Percentiles rank a stretch among this genome's conserved stretches.
phyloP scores from a whole-genome alignment of 2,888 invertebrate species.

The Drosophila ochracea region DNA sequence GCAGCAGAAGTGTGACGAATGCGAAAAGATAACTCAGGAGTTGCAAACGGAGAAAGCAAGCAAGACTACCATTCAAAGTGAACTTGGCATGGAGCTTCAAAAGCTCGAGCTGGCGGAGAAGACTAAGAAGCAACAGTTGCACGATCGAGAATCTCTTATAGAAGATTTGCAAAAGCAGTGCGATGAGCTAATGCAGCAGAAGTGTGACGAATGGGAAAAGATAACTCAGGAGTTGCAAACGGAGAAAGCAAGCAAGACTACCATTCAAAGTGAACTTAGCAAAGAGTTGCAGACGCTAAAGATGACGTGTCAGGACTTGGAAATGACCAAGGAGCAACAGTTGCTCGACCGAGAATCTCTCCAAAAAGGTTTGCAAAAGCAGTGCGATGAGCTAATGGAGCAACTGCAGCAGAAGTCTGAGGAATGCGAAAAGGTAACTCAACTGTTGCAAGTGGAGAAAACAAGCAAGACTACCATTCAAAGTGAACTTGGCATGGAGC shows the following conservation, averaged over 20 bases:
- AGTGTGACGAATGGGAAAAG: not conserved
- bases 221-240: not conserved
- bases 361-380: not conserved
- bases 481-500: not conserved
- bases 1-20: not conserved
- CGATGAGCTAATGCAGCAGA: not conserved
- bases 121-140: not conserved
- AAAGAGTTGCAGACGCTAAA: too few relatives aligned
- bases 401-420: not conserved
- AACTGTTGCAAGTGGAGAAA: not conserved
- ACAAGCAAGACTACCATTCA: not conserved
- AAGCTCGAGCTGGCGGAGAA: not conserved
- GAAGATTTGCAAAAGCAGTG: too few relatives aligned
- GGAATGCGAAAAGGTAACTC: not conserved
- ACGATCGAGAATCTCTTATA: not conserved
- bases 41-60: not conserved
- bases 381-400: not conserved
- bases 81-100: not conserved
- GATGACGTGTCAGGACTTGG: not conserved
- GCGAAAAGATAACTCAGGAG: not conserved
- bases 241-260: not conserved
- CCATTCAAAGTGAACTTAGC: not conserved
- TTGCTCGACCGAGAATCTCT: not conserved
- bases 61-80: not conserved
- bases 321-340: too few relatives aligned